Percentiles rank a stretch among this genome's conserved stretches.
phyloP scores from a whole-genome alignment of 1,140 invertebrate species.

The Conus betulinus region DNA sequence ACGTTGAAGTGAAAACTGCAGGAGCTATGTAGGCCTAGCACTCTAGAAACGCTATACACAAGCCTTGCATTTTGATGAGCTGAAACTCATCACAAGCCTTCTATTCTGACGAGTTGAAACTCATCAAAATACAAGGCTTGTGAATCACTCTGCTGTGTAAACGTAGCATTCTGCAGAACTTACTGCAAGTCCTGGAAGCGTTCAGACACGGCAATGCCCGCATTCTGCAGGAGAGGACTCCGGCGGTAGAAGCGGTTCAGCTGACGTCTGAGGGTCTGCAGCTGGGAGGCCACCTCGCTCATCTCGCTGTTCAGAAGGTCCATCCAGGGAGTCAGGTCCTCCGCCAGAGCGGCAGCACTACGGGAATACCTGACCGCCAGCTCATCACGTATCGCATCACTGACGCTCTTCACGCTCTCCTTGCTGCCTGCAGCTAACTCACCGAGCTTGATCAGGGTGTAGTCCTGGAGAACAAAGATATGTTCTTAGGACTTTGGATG shows the following conservation, averaged over 20 bases:
- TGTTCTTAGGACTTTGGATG: too few species aligned
- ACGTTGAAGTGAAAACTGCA: too few species aligned
- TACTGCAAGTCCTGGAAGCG: neutral
- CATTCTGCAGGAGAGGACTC: slow-evolving; percentile 58
- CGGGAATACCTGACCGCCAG: slow-evolving; percentile 28
- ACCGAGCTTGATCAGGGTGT: neutral
- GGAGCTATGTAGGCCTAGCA: too few species aligned
- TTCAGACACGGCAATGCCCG: slow-evolving; percentile 39
- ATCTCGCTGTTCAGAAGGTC: slow-evolving; percentile 29
- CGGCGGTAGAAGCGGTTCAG: slow-evolving; percentile 55
- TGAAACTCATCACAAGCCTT: too few species aligned
- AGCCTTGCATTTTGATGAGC: too few species aligned
- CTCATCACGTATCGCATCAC: slow-evolving; percentile 31
- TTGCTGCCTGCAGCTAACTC: slow-evolving; percentile 2
- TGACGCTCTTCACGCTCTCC: neutral
- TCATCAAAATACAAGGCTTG: too few species aligned
- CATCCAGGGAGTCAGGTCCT: slow-evolving; percentile 34
- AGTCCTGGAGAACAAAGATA: neutral
- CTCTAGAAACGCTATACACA: too few species aligned
- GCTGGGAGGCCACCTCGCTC: slow-evolving; percentile 40
- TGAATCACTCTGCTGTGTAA: too few species aligned
- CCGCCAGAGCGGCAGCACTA: slow-evolving; percentile 10
- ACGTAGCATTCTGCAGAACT: neutral
- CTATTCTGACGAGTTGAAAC: too few species aligned
- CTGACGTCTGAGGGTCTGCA: slow-evolving; percentile 43